Evolutionary conservation across 2,888 invertebrate genomes (phyloP).

Genomic region (Leptura quadrifasciata): DNA sequence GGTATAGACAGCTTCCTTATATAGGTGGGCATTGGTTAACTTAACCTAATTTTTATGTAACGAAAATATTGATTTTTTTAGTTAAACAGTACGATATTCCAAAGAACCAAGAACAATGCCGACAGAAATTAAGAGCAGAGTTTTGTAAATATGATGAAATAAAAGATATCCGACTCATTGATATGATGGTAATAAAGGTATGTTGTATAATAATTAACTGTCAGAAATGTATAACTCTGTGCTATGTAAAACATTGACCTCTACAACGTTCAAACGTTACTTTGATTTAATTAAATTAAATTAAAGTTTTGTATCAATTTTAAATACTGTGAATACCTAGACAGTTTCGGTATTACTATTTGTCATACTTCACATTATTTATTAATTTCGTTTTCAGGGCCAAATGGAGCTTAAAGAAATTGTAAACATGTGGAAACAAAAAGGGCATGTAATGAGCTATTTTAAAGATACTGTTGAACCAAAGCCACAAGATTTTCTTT

Average conservation of each 20-base stretch:
- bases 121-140: conserved; percentile 84
- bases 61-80: conserved; percentile 68
- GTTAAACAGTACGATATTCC: conserved; percentile 91
- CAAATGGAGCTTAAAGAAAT: conserved; percentile 96
- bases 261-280: too few relatives aligned
- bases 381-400: conserved; percentile 77
- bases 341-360: too few relatives aligned
- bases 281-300: too few relatives aligned
- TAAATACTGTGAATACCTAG: too few relatives aligned
- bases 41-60: conserved; percentile 46
- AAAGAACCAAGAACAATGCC: conserved; percentile 81
- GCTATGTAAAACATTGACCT: too few relatives aligned
- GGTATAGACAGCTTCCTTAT: conserved; percentile 94
- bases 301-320: too few relatives aligned
- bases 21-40: conserved; percentile 77
- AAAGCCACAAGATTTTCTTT: conserved; percentile 93
- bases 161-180: conserved; percentile 89
- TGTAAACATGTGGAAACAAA: conserved; percentile 91
- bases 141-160: conserved; percentile 87
- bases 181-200: conserved; percentile 95
- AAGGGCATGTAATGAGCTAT: conserved; percentile 89
- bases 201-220: conserved; percentile 40
- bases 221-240: not conserved
- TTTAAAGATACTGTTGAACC: conserved; percentile 90
- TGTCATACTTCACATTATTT: not conserved